Evolutionary conservation across 2,888 invertebrate species (phyloP), one percentile per base, ranked within the genome.

Genomic region (Tridacna gigas): DNA sequence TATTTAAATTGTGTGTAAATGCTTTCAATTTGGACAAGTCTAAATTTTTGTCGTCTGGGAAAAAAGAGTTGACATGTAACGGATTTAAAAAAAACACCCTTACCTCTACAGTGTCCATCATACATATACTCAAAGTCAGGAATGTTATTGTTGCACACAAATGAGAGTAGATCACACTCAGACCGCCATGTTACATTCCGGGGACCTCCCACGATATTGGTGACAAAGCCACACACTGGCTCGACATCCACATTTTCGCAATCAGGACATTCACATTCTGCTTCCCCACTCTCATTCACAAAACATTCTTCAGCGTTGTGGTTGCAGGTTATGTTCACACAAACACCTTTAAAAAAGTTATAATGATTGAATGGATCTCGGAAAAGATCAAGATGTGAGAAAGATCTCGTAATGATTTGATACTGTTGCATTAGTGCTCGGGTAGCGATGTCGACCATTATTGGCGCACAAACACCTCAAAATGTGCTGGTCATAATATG

Each of bases 81-180:
- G n/a, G n/a, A n/a, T n/a, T n/a, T n/a, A n/a, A n/a, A 15, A 15
- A 13, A 51, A 51, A 51, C 51, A 56, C 11, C 15, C 88, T 60
- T 86, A 91, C 91, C 82, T 51, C 86, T 90, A 82, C 91, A 91
- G 25, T 74, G 69, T 60, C 86, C 87, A 11, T 80, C 61, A 56
- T 89, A 77, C 45, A 90, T 79, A 1, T 89, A 66, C 15, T 81
- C 82, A 56, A 67, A 82, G 45, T 89, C 89, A 4, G 63, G 26
- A 18, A 74, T 74, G 12, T 80, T 48, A 0, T 76, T 61, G 12
- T 83, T 47, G 74, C 91, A 91, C 0, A 89, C 88, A 18, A 74
- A 45, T 28, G 71, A 67, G 22, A 81, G 74, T 12, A 89, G 61
- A 12, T 89, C 86, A 78, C 91, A 90, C 3, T 83, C 86, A 18